Base-by-base conservation (phyloP, 2,797 vertebrate genomes). In the Otolemur crassicaudatus region DNA sequence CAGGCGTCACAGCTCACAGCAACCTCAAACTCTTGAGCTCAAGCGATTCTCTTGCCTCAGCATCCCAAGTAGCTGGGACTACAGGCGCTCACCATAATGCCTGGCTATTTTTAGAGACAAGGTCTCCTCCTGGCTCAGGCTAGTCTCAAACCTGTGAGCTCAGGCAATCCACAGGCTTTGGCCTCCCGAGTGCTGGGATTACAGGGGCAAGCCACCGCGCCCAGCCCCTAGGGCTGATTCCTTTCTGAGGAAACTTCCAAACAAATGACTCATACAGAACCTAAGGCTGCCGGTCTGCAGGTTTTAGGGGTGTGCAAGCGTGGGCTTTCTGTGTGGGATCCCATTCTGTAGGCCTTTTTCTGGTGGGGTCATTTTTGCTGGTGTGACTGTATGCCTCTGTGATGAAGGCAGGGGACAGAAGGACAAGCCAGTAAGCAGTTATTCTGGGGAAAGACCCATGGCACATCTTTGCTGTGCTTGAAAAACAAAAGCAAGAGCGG, bases 401-500 rank as follows among this genome's bases (percentile, higher is more conserved):
- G 7, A 22, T 1, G 46, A 77, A 2, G 13, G 37, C 29, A 11
- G 22, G 27, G 63, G 3, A 27, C n/a, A 34, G 63, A 40, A 61
- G 72, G 70, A 49, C 79, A 34, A 65, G 53, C 10, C 49, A 3
- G 49, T 7, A 16, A 23, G 25, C 53, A 34, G 83, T 22, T 16
- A 1, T 31, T 46, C 87, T 13, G 49, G 49, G 63, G 17, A 84
- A 27, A 37, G 27, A 61, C 25, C 70, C 0, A 12, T 3, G 25
- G 73, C 56, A 76, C n/a, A 14, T 60, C 87, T 73, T 73, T 37
- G 76, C 94, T 53, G 70, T 23, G 49, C 69, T 95, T 46, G 69
- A 37, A 89, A 94, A 96, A 95, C 69, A 90, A 80, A 67, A 93
- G 70, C 89, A 82, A 81, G 37, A 73, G 60, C 7, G 4, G n/a